Evolutionary conservation across 1,140 invertebrate species (phyloP).

Genomic region (Drosophila leontia): DNA sequence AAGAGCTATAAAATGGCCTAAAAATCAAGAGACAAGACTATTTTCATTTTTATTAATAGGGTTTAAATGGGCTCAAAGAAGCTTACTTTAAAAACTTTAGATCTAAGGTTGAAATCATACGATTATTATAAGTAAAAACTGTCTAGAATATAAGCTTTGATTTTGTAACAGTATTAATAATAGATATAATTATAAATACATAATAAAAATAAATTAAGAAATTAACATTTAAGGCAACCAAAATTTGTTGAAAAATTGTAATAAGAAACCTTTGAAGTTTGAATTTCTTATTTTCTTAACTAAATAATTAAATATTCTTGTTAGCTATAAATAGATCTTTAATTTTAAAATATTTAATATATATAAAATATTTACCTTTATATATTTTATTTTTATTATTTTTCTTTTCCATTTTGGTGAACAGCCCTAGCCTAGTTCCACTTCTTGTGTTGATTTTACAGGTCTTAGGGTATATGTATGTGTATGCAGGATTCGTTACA

Average conservation of each 20-base stretch:
- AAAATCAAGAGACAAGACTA: no score
- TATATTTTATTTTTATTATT: no score
- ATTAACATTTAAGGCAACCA: no score
- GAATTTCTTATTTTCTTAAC: background rate
- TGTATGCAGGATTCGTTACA: constrained; percentile 15
- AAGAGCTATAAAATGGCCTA: background rate
- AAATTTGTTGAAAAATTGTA: background rate
- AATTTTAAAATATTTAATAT: no score
- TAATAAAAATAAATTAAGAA: background rate
- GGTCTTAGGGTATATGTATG: constrained; percentile 33
- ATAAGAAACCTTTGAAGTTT: background rate
- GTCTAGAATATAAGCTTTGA: background rate
- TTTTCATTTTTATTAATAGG: background rate
- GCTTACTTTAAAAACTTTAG: no score
- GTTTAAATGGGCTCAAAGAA: no score
- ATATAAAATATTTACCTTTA: no score
- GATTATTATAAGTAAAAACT: background rate
- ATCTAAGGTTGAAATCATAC: background rate
- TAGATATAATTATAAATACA: background rate
- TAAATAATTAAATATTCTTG: background rate
- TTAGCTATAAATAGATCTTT: no score
- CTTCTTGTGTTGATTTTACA: constrained; percentile 3
- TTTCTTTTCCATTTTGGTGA: background rate
- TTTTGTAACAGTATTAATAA: no score
- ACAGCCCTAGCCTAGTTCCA: background rate